A percentile compares a stretch with the other conserved stretches of the same genome.
These are phyloP conservation scores for Borostomias antarcticus DNA, from an alignment of 2,797 vertebrate genomes.

Conservation along the genomic window DNA sequence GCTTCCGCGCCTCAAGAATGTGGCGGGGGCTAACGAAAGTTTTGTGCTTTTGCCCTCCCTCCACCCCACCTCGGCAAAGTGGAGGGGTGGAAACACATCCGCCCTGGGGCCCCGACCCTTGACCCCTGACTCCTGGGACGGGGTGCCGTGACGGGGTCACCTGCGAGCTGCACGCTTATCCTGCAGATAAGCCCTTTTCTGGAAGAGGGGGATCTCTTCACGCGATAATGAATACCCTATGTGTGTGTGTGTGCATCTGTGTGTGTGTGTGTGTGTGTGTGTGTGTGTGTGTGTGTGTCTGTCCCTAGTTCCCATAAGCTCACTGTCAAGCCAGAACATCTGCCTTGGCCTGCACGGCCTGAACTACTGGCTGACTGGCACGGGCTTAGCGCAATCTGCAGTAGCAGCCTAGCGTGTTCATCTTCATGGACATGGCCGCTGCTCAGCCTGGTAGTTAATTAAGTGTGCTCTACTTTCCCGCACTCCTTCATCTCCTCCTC, in stretches of 20 bases:
- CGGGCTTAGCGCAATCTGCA: background rate
- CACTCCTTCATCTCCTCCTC: background rate
- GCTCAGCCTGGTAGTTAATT: background rate
- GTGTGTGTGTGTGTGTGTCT: no score
- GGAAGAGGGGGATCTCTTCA: background rate
- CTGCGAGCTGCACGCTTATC: background rate
- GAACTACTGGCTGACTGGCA: background rate
- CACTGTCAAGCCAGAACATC: background rate
- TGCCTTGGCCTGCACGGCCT: background rate
- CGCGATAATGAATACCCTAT: background rate
- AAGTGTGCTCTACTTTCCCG: background rate
- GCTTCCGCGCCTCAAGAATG: constrained; percentile 14
- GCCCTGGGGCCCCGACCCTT: background rate
- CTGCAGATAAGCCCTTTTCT: constrained; percentile 6
- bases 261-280: background rate
- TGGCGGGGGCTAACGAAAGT: constrained; percentile 17
- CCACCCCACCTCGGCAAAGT: background rate
- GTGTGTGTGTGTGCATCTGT: background rate
- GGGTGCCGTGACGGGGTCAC: background rate
- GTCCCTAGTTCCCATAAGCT: no score
- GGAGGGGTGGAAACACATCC: background rate
- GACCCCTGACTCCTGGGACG: background rate
- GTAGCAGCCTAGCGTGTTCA: background rate
- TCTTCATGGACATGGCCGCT: no score
- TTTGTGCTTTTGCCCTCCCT: background rate